phyloP scores from a whole-genome alignment of 2,797 vertebrate genomes.

The Anniella stebbinsi region DNA sequence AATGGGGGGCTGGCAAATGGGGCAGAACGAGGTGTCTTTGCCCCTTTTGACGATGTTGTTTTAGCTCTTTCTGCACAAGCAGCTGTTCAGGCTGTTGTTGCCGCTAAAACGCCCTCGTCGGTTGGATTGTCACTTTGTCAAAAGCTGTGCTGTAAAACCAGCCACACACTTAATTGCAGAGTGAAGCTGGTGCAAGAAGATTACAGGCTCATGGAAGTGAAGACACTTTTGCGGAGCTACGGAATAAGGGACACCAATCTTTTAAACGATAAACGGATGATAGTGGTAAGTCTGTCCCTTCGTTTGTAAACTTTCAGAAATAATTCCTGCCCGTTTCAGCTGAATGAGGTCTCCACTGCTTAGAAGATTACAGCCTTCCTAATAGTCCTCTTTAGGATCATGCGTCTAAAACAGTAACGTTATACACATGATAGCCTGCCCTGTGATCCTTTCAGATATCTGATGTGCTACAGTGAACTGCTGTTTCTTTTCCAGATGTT shows the following conservation, averaged over 20 bases:
- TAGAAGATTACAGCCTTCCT: neutral
- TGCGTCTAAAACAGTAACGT: neutral
- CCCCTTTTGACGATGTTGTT: neutral
- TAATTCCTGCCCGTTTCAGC: neutral
- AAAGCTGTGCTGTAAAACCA: neutral
- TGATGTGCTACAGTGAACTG: neutral
- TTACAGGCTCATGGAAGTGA: constrained; percentile 95
- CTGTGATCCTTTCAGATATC: neutral
- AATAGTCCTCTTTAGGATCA: no score
- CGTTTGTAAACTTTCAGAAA: neutral
- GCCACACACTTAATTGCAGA: constrained; percentile 72
- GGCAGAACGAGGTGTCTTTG: no score
- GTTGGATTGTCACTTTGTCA: neutral
- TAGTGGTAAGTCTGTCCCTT: constrained; percentile 82
- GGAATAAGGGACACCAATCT: constrained; percentile 93
- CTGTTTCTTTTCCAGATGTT: constrained; percentile 80
- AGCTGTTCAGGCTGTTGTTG: neutral
- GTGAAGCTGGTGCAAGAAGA: constrained; percentile 92
- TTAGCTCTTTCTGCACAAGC: neutral
- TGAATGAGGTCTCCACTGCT: neutral
- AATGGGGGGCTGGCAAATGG: neutral
- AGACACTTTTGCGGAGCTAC: constrained; percentile 91
- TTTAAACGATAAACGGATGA: constrained; percentile 86
- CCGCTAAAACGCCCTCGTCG: no score
- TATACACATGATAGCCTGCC: neutral